phyloP scores from a whole-genome alignment of 2,797 vertebrate species.

The Somateria mollissima region DNA sequence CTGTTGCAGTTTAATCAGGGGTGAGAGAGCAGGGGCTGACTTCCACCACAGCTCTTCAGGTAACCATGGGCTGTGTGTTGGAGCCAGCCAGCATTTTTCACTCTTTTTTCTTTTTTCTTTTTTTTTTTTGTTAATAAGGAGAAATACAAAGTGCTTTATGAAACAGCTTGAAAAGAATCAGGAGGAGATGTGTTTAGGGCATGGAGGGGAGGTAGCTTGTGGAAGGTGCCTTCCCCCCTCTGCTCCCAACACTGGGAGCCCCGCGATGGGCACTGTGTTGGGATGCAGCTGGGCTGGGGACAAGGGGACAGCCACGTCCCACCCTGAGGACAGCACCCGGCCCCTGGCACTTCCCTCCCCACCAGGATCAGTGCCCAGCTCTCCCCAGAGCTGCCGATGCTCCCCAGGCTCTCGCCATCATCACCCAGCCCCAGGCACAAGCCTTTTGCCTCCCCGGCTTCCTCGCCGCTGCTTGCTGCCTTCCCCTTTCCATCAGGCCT shows the following conservation, averaged over 20 bases:
- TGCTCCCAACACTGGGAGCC: neutral
- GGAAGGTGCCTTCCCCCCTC: neutral
- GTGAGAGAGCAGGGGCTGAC: neutral
- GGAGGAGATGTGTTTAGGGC: neutral
- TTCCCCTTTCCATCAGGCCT: conserved; percentile 10
- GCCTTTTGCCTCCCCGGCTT: fast-evolving
- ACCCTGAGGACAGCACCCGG: neutral
- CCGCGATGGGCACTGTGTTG: fast-evolving
- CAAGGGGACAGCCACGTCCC: neutral
- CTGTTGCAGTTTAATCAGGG: neutral
- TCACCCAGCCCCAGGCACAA: too few species aligned
- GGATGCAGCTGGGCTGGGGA: neutral
- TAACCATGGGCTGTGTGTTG: neutral
- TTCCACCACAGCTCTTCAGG: neutral
- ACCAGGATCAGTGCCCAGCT: neutral
- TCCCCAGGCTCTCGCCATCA: too few species aligned
- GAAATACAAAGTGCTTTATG: neutral
- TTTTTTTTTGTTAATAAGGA: neutral
- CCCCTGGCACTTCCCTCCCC: neutral
- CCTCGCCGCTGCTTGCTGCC: neutral
- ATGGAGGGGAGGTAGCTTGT: neutral
- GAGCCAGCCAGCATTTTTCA: neutral
- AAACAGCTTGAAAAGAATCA: neutral
- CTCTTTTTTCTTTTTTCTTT: neutral
- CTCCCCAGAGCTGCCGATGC: too few species aligned